Evolutionary conservation across 2,113 vertebrate species (phyloP).

Genomic region (Etia nguti): DNA sequence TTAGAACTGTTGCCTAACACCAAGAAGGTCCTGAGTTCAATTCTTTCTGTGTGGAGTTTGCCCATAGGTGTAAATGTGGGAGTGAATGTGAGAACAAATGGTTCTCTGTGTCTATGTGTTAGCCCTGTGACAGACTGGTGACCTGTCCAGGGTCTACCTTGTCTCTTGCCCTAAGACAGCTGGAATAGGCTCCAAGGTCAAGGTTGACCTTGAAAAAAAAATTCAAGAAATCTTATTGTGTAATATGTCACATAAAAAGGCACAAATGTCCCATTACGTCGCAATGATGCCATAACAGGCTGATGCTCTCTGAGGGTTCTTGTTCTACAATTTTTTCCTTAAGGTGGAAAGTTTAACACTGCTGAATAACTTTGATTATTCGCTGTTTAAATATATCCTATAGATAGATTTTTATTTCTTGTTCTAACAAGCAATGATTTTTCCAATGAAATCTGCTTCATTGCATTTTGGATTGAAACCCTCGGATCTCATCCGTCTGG

Average conservation of each 20-base stretch:
- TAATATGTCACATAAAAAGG: not conserved
- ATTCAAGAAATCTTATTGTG: not conserved
- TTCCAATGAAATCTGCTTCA: not conserved
- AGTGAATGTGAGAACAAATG: not conserved
- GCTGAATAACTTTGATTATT: not conserved
- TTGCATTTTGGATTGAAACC: not conserved
- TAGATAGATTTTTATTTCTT: not conserved
- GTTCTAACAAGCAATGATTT: not conserved
- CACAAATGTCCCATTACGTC: not conserved
- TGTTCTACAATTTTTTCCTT: not conserved
- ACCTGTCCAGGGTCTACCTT: not conserved
- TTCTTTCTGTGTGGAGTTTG: not conserved
- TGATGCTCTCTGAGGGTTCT: not conserved
- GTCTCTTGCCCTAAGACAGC: not conserved
- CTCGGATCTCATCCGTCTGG: not conserved
- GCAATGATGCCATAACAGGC: not conserved
- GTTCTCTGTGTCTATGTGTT: not conserved
- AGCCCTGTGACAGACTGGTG: not conserved
- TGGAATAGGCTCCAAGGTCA: not conserved
- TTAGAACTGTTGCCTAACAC: not conserved
- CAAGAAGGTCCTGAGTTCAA: not conserved
- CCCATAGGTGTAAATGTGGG: not conserved
- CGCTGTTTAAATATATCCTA: not conserved
- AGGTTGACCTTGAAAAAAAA: too few species aligned
- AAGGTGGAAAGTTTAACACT: not conserved